Evolutionary conservation across 1,140 invertebrate species (phyloP).

Genomic region (Ephestia elutella): DNA sequence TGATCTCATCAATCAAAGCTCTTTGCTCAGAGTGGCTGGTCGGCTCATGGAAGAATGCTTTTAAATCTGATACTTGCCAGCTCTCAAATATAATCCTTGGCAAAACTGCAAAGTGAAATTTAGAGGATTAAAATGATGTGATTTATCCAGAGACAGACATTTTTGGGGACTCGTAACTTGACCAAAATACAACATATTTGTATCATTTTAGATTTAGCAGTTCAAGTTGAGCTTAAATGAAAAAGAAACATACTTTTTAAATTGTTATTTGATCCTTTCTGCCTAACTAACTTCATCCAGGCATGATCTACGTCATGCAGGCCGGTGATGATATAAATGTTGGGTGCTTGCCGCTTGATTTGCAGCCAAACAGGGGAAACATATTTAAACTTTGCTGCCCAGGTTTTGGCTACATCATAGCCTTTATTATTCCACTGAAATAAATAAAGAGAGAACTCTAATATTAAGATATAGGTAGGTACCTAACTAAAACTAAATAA

Average conservation of each 20-base stretch:
- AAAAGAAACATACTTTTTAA: conserved; percentile 49
- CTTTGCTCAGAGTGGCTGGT: conserved; percentile 76
- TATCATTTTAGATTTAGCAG: too few species aligned
- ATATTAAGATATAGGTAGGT: too few species aligned
- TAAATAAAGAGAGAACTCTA: conserved; percentile 18
- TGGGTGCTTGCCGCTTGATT: conserved; percentile 77
- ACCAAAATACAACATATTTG: too few species aligned
- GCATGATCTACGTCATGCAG: conserved; percentile 87
- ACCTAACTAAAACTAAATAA: too few species aligned
- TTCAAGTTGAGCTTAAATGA: too few species aligned
- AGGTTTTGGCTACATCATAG: conserved; percentile 93
- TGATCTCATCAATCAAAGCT: conserved; percentile 76
- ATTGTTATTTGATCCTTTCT: conserved; percentile 55
- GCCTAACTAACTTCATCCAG: conserved; percentile 85
- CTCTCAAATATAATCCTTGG: conserved; percentile 91
- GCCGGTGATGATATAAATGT: conserved; percentile 79
- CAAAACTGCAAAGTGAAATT: conserved; percentile 78
- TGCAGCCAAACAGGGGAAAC: conserved; percentile 97
- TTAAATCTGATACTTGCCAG: conserved; percentile 83
- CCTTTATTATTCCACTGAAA: conserved; percentile 96
- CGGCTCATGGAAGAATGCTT: conserved; percentile 75
- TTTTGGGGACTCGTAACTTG: too few species aligned
- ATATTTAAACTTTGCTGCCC: conserved; percentile 91
- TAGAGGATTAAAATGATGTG: not conserved
- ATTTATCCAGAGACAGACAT: too few species aligned